Evolutionary conservation across 2,113 vertebrate species (phyloP), one percentile per base, ranked within the genome.

Genomic region (Malaclemys terrapin): DNA sequence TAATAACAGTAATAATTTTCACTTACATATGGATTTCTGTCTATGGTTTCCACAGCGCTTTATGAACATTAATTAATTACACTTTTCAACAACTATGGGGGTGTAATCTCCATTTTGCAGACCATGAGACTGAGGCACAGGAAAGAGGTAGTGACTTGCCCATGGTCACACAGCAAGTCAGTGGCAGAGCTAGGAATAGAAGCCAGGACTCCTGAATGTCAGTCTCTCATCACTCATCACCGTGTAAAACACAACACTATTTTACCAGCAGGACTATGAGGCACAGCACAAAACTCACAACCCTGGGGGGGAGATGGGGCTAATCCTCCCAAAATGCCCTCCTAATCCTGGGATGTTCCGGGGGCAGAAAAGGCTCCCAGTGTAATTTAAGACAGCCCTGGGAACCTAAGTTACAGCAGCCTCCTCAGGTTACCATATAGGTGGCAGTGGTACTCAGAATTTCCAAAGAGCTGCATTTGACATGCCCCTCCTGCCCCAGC

Each of bases 101-200:
- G 10, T 69, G 89, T 82, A 59, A 62, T 88, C 94, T 88, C 62
- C 47, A 35, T 86, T 92, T 79, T 84, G 16, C 65, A 95, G 76
- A 91, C 89, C 24, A 45, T 69, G 78, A 92, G 85, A 94, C 53
- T 25, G 31, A 87, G 85, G 65, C 93, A 45, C 35, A 88, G 38
- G 84, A 25, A 25, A 5, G 19, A 20, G 38, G 17, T 85, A 76
- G 62, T 29, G 80, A 91, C 29, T 19, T 80, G 20, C 20, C 29
- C 45, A 11, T 12, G 86, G 52, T 35, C n/a, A 45, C 89, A 54
- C 13, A 81, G 54, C 42, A 27, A 49, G 42, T 29, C 25, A 47
- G 42, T 79, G 10, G 42, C 38, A 79, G 25, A 79, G 42, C 76
- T 27, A 47, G 42, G 42, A 47, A 38, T 11, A 78, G 45, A 78